Evolutionary conservation across 2,888 invertebrate genomes (phyloP).

Genomic region (Dexiosoma caninum): DNA sequence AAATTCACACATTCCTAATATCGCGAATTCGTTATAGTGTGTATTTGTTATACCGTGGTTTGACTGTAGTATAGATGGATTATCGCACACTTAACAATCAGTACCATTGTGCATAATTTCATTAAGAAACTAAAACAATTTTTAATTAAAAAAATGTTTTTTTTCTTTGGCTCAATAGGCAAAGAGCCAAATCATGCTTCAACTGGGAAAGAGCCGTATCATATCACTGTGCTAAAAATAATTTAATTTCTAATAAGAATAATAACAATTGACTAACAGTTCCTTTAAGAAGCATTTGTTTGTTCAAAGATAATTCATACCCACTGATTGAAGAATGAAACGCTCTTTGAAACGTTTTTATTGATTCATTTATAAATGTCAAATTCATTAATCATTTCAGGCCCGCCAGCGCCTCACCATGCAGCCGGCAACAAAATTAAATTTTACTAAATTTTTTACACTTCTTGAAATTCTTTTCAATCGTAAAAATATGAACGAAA

Average conservation of each 20-base stretch:
- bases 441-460: neutral
- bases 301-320: neutral
- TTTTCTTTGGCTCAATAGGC: too few relatives aligned
- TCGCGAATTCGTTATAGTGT: too few relatives aligned
- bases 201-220: too few relatives aligned
- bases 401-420: neutral
- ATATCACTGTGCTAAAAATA: neutral
- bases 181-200: neutral
- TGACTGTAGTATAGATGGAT: too few relatives aligned
- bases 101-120: neutral
- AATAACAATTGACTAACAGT: too few relatives aligned
- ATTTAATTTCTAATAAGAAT: neutral
- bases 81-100: too few relatives aligned
- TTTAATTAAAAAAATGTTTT: neutral
- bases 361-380: slow-evolving; percentile 4
- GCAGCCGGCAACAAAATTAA: neutral
- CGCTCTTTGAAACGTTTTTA: neutral
- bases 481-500: neutral
- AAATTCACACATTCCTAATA: too few relatives aligned
- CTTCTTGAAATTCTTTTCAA: too few relatives aligned
- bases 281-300: neutral
- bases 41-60: too few relatives aligned
- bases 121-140: neutral
- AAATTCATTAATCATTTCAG: slow-evolving; percentile 15
- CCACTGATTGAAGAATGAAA: neutral